Base-by-base conservation (phyloP, 2,113 vertebrate genomes). In the Stegastes partitus region DNA sequence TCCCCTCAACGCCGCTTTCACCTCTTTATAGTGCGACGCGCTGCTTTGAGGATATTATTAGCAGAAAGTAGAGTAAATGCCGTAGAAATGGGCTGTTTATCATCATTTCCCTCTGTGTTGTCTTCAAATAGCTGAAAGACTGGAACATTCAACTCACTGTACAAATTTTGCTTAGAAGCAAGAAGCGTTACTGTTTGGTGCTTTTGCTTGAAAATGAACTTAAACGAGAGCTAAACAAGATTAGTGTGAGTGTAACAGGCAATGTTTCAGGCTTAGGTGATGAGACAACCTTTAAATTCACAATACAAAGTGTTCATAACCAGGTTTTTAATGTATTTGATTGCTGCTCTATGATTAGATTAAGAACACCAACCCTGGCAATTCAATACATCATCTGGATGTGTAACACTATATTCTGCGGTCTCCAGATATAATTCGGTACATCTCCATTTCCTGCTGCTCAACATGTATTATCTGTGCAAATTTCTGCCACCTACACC, bases 401-500 rank as follows among this genome's bases (percentile, higher is more conserved):
- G n/a, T 50, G 47, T 19, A 50, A 50, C 11, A 21, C 8, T 18
- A 50, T n/a, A 50, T 25, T 58, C 56, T 39, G 31, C 21, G 28
- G 19, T 49, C 49, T 39, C 21, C 21, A 61, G 53, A 62, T 21
- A 50, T 10, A 15, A 50, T 16, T 2, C 47, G 21, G 18, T 50
- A 34, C n/a, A 22, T 11, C 11, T 28, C 44, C 25, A 5, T 25
- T 62, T 44, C 23, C 21, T 62, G 59, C 18, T 21, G 23, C 39
- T 22, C n/a, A 37, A 31, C 28, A 44, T 68, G 12, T 55, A 57
- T 23, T 9, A 19, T 22, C 34, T 19, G 1, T 26, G 42, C n/a
- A 25, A n/a, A 58, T 45, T 47, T 26, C 22, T 25, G 11, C 59
- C 59, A 49, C 76, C 55, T 8, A 59, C 21, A 66, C 6, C 57